A percentile compares a stretch with the other conserved stretches of the same genome.
Evolutionary conservation across 2,888 invertebrate genomes (phyloP).

Genomic region (Incurvaria masculella): DNA sequence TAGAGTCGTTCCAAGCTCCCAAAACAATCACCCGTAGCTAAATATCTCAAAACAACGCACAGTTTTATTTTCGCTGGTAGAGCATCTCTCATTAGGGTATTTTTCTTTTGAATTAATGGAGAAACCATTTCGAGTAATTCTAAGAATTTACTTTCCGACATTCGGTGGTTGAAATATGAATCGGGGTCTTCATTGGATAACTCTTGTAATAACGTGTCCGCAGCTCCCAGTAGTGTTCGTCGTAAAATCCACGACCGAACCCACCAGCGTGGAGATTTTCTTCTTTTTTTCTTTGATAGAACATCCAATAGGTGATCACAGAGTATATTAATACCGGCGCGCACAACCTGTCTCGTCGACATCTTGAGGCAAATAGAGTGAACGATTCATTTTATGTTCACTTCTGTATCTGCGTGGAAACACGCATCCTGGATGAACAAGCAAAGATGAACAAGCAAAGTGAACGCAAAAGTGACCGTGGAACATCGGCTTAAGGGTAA

Average conservation of each 20-base stretch:
- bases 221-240: constrained; percentile 15
- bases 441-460: too few relatives aligned
- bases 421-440: too few relatives aligned
- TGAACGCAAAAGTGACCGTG: too few relatives aligned
- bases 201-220: constrained; percentile 12
- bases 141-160: constrained; percentile 13
- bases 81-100: constrained; percentile 11
- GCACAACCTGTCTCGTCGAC: constrained; percentile 11
- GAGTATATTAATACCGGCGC: constrained; percentile 12
- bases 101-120: constrained; percentile 8
- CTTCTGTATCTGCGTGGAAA: too few relatives aligned
- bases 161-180: constrained; percentile 14
- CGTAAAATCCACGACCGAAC: constrained; percentile 15
- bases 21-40: constrained; percentile 10
- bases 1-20: constrained; percentile 6
- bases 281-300: constrained; percentile 12
- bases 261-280: constrained; percentile 15
- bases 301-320: constrained; percentile 8
- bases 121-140: constrained; percentile 12
- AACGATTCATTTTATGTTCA: too few relatives aligned
- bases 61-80: constrained; percentile 13
- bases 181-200: constrained; percentile 15
- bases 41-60: constrained; percentile 11
- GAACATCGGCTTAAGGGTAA: too few relatives aligned
- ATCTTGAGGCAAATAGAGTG: too few relatives aligned